These are phyloP conservation scores for Euglossa dilemma DNA, from an alignment of 1,140 invertebrate genomes.

Conservation along the genomic window DNA sequence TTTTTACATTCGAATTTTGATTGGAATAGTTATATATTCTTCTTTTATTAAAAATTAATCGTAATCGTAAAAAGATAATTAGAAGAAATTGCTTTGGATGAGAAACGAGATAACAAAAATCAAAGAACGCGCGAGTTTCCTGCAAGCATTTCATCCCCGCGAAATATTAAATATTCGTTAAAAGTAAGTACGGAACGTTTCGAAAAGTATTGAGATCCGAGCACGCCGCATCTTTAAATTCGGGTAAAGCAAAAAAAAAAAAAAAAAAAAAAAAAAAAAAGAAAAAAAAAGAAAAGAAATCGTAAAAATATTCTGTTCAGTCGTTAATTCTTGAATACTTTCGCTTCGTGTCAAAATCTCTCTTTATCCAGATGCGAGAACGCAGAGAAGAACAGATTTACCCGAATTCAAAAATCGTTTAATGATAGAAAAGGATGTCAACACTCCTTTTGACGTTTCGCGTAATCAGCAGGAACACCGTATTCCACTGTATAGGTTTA, in stretches of 20 bases:
- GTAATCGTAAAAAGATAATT: background rate
- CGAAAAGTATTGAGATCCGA: slow-evolving; percentile 13
- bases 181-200: background rate
- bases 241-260: slow-evolving; percentile 1
- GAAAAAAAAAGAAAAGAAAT: background rate
- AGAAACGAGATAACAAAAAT: slow-evolving; percentile 3
- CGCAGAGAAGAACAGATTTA: background rate
- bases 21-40: slow-evolving; percentile 5
- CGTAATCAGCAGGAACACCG: slow-evolving; percentile 19
- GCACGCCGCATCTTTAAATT: slow-evolving; percentile 1
- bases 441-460: background rate
- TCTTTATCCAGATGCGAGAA: background rate
- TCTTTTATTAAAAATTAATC: background rate
- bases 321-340: background rate
- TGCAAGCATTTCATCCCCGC: background rate
- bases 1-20: background rate
- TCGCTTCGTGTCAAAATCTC: background rate
- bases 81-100: background rate
- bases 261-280: background rate
- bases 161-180: slow-evolving; percentile 19
- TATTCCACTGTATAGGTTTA: slow-evolving; percentile 21
- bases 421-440: background rate
- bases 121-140: background rate
- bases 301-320: background rate
- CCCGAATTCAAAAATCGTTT: slow-evolving; percentile 16